Evolutionary conservation across 2,797 vertebrate genomes (phyloP), one percentile per base, ranked within the genome.

Genomic region (Tolypeutes matacus): DNA sequence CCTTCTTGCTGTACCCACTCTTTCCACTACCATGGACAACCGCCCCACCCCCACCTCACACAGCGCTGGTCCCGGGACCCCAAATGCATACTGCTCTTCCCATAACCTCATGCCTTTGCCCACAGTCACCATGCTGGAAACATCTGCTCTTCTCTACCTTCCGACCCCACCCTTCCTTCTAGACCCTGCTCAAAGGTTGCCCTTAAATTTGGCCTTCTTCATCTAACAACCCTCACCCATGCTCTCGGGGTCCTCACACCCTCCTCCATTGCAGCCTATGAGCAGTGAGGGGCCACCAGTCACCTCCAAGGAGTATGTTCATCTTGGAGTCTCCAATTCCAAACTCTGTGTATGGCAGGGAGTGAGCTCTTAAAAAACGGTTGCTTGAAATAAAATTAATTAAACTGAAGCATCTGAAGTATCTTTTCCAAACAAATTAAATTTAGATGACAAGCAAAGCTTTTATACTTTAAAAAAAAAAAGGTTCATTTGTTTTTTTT

Each of bases 381-480:
- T 72, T 87, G 56, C 34, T 53, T 82, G 31, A 93, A 77, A 92
- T 91, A 75, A 91, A 89, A 91, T 31, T 73, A 86, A 89, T 36
- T 64, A 77, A 72, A 65, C 58, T 56, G 31, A 82, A 94, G 25
- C 51, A 89, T 21, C 8, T 60, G 27, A n/a, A n/a, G n/a, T 51
- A 27, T 84, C 80, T 89, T 85, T 56, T 70, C 14, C 29, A 95
- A 89, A 76, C 1, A 65, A 81, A 46, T 31, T 64, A 21, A 83
- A 31, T 25, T 46, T n/a, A 49, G 51, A 77, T 14, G n/a, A 84
- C 90, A 73, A 88, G 23, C 53, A 80, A 53, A 36, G 42, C 7
- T 69, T 89, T 65, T 36, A 93, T 2, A 67, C 31, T 18, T 46
- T 46, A 5, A 5, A 56, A 62, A 58, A 58, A 93, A 20, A 20